phyloP scores from a whole-genome alignment of 2,797 vertebrate species.

The Chromobotia macracanthus region DNA sequence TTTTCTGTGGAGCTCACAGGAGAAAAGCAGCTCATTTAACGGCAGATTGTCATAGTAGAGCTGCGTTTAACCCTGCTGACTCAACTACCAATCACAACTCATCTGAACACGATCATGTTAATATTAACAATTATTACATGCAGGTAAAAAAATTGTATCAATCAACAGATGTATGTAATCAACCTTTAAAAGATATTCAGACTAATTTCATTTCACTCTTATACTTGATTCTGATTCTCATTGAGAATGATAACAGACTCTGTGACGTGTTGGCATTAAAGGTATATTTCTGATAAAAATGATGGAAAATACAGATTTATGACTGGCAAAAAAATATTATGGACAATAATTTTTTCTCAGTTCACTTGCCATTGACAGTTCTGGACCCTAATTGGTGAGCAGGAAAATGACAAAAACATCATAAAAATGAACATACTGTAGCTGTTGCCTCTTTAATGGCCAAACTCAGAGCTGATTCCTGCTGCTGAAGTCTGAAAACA shows the following conservation, averaged over 20 bases:
- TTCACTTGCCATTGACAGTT: neutral
- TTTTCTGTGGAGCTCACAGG: constrained; percentile 12
- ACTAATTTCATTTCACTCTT: no score
- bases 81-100: constrained; percentile 4
- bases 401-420: neutral
- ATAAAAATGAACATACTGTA: constrained; percentile 80
- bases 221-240: no score
- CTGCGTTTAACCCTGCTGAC: neutral
- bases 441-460: constrained; percentile 84
- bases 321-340: no score
- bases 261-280: no score
- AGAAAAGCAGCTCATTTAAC: constrained; percentile 16
- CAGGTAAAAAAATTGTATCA: no score
- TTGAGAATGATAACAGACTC: no score
- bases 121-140: no score
- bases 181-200: no score
- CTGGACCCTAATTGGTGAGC: neutral
- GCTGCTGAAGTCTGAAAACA: constrained; percentile 85
- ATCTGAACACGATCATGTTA: no score
- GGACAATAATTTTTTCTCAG: neutral
- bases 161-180: no score
- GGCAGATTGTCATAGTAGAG: neutral
- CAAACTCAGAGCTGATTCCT: constrained; percentile 77
- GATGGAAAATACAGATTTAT: no score
- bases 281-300: neutral